phyloP scores from a whole-genome alignment of 23 tunicate genomes.

The Clavelina lepadiformis region DNA sequence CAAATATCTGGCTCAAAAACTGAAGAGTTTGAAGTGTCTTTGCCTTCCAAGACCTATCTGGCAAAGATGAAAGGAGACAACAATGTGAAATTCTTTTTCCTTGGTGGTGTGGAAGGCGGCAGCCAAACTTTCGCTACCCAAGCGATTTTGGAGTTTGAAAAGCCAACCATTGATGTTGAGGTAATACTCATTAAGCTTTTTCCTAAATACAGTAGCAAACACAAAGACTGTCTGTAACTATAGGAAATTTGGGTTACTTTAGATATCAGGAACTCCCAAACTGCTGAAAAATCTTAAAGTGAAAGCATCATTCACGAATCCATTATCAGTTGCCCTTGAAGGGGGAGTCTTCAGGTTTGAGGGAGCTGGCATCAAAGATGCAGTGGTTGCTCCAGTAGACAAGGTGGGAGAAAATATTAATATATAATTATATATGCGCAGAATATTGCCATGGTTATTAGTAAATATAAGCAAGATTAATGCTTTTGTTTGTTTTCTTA shows the following conservation, averaged over 20 bases:
- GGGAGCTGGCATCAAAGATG: constrained; percentile 79
- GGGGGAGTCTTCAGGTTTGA: constrained; percentile 59
- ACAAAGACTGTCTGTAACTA: neutral
- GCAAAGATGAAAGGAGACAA: constrained; percentile 28
- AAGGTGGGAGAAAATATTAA: constrained; percentile 34
- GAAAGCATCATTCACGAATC: constrained; percentile 71
- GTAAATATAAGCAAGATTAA: neutral
- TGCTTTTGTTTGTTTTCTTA: neutral
- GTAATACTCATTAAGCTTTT: constrained; percentile 12
- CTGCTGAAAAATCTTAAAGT: constrained; percentile 38
- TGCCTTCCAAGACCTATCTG: constrained; percentile 33
- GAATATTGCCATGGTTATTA: no score
- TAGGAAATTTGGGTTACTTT: neutral
- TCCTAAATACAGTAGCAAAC: neutral
- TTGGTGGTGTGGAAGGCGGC: constrained; percentile 53
- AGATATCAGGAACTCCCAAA: constrained; percentile 7
- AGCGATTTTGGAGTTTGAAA: constrained; percentile 44
- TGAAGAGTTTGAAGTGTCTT: constrained; percentile 9
- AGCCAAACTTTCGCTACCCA: constrained; percentile 35
- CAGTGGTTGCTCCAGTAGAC: constrained; percentile 16
- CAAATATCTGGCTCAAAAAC: constrained; percentile 32
- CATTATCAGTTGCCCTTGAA: constrained; percentile 54
- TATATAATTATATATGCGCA: no score
- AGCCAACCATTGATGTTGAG: constrained; percentile 47
- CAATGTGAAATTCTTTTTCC: constrained; percentile 60